Evolutionary conservation across 2,113 vertebrate species (phyloP).

Genomic region (Cheirogaleus medius): DNA sequence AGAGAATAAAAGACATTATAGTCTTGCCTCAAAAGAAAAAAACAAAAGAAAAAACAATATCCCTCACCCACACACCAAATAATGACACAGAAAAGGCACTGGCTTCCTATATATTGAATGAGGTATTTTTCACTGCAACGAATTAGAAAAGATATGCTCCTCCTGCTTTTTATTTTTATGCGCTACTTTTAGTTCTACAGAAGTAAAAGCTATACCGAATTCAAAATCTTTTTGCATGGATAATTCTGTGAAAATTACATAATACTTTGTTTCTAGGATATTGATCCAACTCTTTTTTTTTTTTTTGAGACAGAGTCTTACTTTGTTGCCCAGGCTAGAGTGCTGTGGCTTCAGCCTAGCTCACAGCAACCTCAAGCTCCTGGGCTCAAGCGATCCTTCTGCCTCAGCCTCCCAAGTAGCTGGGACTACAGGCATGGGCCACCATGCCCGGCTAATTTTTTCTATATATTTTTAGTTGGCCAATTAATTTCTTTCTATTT

Average conservation of each 20-base stretch:
- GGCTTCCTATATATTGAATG: neutral
- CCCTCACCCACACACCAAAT: neutral
- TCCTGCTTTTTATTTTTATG: conserved; percentile 5
- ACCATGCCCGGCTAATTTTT: too few species aligned
- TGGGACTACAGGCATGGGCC: too few species aligned
- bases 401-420: too few species aligned
- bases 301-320: too few species aligned
- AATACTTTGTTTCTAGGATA: neutral
- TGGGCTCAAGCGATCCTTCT: too few species aligned
- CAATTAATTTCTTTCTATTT: too few species aligned
- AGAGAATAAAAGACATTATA: neutral
- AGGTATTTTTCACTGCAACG: neutral
- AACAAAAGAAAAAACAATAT: neutral
- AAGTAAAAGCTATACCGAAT: neutral
- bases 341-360: too few species aligned
- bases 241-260: neutral
- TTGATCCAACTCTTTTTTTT: too few species aligned
- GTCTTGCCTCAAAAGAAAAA: neutral
- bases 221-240: neutral
- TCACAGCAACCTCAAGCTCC: too few species aligned
- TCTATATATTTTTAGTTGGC: too few species aligned
- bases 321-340: too few species aligned
- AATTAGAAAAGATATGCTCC: neutral
- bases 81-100: neutral
- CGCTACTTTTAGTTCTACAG: neutral